Conservation (phyloP, 2,888 invertebrate genomes). For the Amiota mariae region DNA sequence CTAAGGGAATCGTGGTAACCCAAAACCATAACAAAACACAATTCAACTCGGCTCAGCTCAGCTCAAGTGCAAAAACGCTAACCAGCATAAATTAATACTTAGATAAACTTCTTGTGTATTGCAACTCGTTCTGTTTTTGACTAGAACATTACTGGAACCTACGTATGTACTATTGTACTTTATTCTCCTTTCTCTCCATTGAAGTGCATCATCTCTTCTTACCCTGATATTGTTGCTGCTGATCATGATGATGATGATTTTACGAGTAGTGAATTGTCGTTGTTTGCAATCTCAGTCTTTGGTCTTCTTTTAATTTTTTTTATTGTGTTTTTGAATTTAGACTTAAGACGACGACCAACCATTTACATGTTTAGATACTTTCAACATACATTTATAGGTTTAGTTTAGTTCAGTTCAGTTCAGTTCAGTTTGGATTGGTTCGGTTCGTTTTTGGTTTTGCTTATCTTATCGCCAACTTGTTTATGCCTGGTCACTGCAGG, state of each 20-base stretch:
- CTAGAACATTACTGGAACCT: background rate
- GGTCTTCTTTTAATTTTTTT: conserved; percentile 1
- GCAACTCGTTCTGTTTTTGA: conserved; percentile 33
- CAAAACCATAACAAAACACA: conserved; percentile 1
- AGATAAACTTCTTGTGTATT: conserved; percentile 58
- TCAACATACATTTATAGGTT: background rate
- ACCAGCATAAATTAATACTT: conserved; percentile 67
- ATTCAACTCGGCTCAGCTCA: background rate
- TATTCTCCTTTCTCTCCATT: background rate
- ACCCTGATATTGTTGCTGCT: background rate
- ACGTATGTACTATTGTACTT: background rate
- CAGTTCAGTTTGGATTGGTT: background rate
- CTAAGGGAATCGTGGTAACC: background rate
- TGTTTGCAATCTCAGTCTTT: conserved; percentile 7
- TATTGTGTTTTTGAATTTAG: background rate
- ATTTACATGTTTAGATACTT: conserved; percentile 29
- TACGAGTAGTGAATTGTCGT: too few species aligned
- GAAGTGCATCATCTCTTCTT: background rate
- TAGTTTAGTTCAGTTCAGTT: too few species aligned
- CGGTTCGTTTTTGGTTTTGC: conserved; percentile 3
- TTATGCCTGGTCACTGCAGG: conserved; percentile 26
- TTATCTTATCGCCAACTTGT: conserved; percentile 33
- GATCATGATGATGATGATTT: too few species aligned
- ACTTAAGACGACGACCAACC: background rate
- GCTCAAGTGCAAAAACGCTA: conserved; percentile 40